Evolutionary conservation across 2,888 invertebrate genomes (phyloP).

Genomic region (Trimorus sp.): DNA sequence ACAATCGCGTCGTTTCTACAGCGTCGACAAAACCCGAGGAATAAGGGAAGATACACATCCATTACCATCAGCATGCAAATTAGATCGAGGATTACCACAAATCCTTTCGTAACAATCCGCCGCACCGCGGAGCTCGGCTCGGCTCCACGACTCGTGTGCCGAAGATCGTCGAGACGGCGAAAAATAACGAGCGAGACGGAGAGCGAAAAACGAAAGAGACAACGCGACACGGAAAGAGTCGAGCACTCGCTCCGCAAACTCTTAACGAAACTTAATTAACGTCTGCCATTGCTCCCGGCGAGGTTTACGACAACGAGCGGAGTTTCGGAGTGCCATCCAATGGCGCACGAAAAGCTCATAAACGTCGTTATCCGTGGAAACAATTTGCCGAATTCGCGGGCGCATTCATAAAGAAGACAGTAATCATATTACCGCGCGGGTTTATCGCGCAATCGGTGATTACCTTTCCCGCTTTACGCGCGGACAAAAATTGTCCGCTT

Average conservation of each 20-base stretch:
- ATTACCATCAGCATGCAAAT: slow-evolving; percentile 81
- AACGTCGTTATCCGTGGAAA: slow-evolving; percentile 68
- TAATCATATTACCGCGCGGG: slow-evolving; percentile 61
- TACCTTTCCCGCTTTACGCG: slow-evolving; percentile 45
- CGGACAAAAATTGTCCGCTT: slow-evolving; percentile 22
- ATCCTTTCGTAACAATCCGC: slow-evolving; percentile 80
- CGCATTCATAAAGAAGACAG: slow-evolving; percentile 68
- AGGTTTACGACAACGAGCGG: slow-evolving; percentile 72
- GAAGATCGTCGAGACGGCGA: slow-evolving; percentile 61
- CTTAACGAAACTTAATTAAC: slow-evolving; percentile 79
- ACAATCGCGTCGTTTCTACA: slow-evolving; percentile 66
- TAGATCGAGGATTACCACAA: slow-evolving; percentile 80
- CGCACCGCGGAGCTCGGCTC: slow-evolving; percentile 64
- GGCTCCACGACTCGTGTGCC: slow-evolving; percentile 61
- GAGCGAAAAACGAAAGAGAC: slow-evolving; percentile 60
- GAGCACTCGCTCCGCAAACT: slow-evolving; percentile 72
- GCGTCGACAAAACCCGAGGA: slow-evolving; percentile 72
- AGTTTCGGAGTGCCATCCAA: slow-evolving; percentile 67
- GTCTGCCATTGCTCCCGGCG: slow-evolving; percentile 74
- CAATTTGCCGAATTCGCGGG: slow-evolving; percentile 68
- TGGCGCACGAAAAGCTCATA: slow-evolving; percentile 68
- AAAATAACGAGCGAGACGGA: slow-evolving; percentile 57
- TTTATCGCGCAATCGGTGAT: slow-evolving; percentile 52
- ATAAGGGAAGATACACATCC: slow-evolving; percentile 79
- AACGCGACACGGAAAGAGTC: slow-evolving; percentile 64